Base-by-base conservation (phyloP, 1,140 invertebrate species). In the Phymorhynchus buccinoides region DNA sequence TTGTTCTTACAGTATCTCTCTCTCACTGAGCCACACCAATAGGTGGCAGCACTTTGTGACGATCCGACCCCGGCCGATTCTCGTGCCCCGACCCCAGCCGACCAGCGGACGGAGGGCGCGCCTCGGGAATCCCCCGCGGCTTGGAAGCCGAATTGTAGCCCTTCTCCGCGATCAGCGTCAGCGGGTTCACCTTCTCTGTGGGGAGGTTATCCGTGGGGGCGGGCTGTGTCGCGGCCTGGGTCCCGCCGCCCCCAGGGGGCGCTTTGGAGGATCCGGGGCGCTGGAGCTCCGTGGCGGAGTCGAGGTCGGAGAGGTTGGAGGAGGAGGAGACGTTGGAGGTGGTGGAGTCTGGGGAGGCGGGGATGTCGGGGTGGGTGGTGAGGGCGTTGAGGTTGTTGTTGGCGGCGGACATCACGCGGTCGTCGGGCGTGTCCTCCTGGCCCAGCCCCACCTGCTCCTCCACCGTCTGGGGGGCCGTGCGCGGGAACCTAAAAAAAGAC, bases 41-140 rank as follows among this genome's bases (percentile, higher is more conserved):
- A 41, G 92, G 92, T 84, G 92, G 92, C 83, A 93, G 86, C 35
- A 93, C 89, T 81, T 85, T 87, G 88, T 91, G 91, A 84, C 89
- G 87, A 9, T 92, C 88, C 84, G 92, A 93, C 12, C 92, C 91
- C 41, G 90, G 90, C 48, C 91, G 81, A 52, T 77, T 85, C 1
- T 35, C 75, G 52, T 62, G 75, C 52, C 71, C 52, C 62, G 87
- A 85, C 37, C 86, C 87, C 42, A 90, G 89, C 68, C 88, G 81
- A 6, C 86, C 75, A 14, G 83, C 86, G 4, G 88, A 87, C 14
- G 85, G 88, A 56, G 90, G 90, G 30, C 87, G 79, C 0, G 87
- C 82, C 62, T 80, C 85, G 16, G 77, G 79, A n/a, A n/a, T n/a
- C 6, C 84, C 80, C 41, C 80, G 56, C 32, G 48, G 22, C 37